A percentile compares a stretch with the other conserved stretches of the same genome.
These are phyloP conservation scores for Notospermus geniculatus DNA, from an alignment of 1,140 invertebrate species.

Conservation along the genomic window DNA sequence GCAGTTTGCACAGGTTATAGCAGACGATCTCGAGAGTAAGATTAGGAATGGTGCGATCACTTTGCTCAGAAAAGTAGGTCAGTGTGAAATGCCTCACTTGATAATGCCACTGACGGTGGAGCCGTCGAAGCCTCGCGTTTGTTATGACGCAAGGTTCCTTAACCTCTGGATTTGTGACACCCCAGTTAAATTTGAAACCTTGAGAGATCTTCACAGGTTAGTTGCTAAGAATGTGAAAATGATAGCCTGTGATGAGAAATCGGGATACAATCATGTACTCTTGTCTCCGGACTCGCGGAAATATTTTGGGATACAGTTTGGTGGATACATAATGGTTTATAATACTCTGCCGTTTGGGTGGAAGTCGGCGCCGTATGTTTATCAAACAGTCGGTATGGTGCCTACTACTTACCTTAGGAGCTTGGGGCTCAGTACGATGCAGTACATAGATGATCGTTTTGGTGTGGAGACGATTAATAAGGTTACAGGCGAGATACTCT, in stretches of 20 bases:
- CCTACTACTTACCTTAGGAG: not conserved
- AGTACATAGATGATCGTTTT: slow-evolving; percentile 7
- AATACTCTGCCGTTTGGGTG: slow-evolving; percentile 1
- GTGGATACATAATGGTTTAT: not conserved
- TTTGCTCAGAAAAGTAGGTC: slow-evolving; percentile 16
- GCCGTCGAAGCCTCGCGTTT: slow-evolving; percentile 11
- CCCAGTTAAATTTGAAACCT: slow-evolving; percentile 18
- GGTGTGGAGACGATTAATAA: not conserved
- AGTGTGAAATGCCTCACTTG: slow-evolving; percentile 13
- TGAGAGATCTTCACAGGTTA: slow-evolving; percentile 9
- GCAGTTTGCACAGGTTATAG: slow-evolving; percentile 18
- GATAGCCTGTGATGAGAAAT: slow-evolving; percentile 17
- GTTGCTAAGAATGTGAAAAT: slow-evolving; percentile 11
- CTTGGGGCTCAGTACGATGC: not conserved
- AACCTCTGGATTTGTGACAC: slow-evolving; percentile 16
- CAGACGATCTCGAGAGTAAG: slow-evolving; percentile 2
- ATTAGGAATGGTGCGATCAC: not conserved
- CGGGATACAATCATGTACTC: slow-evolving; percentile 3
- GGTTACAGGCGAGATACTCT: too few species aligned
- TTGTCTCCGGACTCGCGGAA: not conserved
- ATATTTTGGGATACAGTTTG: not conserved
- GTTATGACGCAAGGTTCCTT: slow-evolving; percentile 16
- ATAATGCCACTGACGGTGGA: slow-evolving; percentile 9
- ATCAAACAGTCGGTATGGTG: slow-evolving; percentile 9
- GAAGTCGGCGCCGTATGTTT: not conserved